These are phyloP conservation scores for Poeciliopsis infans DNA, from an alignment of 2,797 vertebrate species.

Conservation along the genomic window DNA sequence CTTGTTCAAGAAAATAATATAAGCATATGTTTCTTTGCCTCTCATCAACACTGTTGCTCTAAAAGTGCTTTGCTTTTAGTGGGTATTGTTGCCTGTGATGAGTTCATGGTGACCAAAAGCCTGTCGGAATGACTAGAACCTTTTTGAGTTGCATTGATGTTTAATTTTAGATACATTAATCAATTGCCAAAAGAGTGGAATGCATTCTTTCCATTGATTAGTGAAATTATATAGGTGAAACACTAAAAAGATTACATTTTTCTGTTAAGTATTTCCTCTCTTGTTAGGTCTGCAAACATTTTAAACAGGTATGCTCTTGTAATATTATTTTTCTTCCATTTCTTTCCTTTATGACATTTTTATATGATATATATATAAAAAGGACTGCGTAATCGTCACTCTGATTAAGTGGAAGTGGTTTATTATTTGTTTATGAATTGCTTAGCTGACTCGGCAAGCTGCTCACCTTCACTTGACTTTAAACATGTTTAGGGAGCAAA, in stretches of 20 bases:
- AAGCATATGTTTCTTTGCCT: not conserved
- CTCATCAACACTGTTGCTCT: not conserved
- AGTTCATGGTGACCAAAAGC: not conserved
- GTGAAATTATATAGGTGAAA: not conserved
- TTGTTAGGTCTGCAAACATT: not conserved
- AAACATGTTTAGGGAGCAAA: not conserved
- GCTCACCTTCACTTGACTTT: not conserved
- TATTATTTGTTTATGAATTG: not conserved
- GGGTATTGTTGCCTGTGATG: not conserved
- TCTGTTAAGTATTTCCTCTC: not conserved
- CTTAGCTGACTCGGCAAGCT: not conserved
- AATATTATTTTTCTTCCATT: not conserved
- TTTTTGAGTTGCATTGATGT: not conserved
- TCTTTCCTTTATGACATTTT: not conserved
- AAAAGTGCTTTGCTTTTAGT: not conserved
- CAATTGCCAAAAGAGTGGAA: not conserved
- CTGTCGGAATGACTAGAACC: not conserved
- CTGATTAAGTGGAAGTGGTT: not conserved
- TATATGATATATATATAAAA: not conserved
- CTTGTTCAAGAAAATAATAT: not conserved
- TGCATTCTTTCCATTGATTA: not conserved
- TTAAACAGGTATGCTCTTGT: not conserved
- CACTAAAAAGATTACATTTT: not conserved
- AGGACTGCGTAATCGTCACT: not conserved
- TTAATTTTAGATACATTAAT: not conserved